Evolutionary conservation across 2,888 invertebrate species (phyloP).

Genomic region (Drosophila diplacantha): DNA sequence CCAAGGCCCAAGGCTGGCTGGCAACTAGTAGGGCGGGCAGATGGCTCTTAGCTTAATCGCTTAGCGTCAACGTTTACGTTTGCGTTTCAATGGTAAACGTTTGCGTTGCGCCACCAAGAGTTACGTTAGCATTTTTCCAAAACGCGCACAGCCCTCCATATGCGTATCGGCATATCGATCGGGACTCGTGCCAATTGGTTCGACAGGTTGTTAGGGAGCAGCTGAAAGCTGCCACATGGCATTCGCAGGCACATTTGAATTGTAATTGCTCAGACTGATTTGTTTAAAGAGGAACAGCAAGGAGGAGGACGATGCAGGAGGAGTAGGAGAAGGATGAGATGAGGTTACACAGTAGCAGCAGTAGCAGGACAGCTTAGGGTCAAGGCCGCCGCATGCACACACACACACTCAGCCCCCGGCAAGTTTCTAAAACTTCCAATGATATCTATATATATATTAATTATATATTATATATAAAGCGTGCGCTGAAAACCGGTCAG

Average conservation of each 20-base stretch:
- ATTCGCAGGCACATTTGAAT: constrained; percentile 47
- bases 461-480: constrained; percentile 9
- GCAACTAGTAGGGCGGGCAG: neutral
- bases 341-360: neutral
- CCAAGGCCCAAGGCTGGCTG: constrained; percentile 11
- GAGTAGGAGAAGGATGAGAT: neutral
- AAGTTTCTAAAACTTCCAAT: constrained; percentile 66
- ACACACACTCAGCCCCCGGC: constrained; percentile 22
- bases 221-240: constrained; percentile 33
- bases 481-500: constrained; percentile 24
- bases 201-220: constrained; percentile 43
- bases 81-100: neutral
- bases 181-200: constrained; percentile 30
- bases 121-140: constrained; percentile 21
- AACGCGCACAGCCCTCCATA: constrained; percentile 15
- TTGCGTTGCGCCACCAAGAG: constrained; percentile 2
- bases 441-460: constrained; percentile 21
- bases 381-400: constrained; percentile 7
- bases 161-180: constrained; percentile 14
- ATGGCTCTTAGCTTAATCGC: constrained; percentile 1
- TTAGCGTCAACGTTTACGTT: constrained; percentile 8
- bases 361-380: constrained; percentile 8
- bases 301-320: neutral
- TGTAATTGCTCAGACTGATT: constrained; percentile 72
- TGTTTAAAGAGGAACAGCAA: constrained; percentile 39